Evolutionary conservation across 2,888 invertebrate species (phyloP).

Genomic region (Caenorhabditis sp.): DNA sequence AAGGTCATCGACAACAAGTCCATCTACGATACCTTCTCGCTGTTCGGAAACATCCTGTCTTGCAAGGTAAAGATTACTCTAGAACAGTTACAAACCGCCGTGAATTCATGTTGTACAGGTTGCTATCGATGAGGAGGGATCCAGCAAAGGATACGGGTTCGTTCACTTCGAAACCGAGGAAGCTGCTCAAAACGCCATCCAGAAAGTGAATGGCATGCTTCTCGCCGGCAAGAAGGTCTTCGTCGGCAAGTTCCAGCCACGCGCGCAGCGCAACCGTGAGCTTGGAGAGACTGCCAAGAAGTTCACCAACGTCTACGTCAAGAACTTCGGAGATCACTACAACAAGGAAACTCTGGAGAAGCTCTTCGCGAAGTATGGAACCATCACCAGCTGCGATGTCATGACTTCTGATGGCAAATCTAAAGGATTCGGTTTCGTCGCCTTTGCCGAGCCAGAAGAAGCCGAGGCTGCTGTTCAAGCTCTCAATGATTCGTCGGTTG

Average conservation of each 20-base stretch:
- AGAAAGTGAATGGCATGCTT: conserved; percentile 99
- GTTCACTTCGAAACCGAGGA: conserved; percentile 83
- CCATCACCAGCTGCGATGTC: conserved; percentile 77
- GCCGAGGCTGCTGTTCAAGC: conserved; percentile 88
- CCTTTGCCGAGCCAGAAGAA: conserved; percentile 96
- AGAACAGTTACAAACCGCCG: conserved; percentile 24
- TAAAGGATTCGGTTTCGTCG: conserved; percentile 99
- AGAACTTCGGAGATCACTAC: conserved; percentile 97
- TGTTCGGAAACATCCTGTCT: conserved; percentile 98
- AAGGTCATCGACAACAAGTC: conserved; percentile 99
- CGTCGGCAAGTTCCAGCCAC: conserved; percentile 97
- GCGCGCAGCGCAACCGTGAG: conserved; percentile 98
- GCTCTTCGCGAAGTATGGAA: conserved; percentile 88
- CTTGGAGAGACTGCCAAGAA: conserved; percentile 92
- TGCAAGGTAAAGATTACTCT: conserved; percentile 89
- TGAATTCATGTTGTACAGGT: conserved; percentile 72
- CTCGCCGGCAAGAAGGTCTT: conserved; percentile 97
- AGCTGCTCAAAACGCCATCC: conserved; percentile 90
- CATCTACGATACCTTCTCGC: conserved; percentile 98
- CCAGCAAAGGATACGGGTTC: conserved; percentile 85
- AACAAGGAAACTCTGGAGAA: conserved; percentile 96
- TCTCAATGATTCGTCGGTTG: conserved; percentile 60
- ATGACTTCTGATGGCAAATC: conserved; percentile 79
- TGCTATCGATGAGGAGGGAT: conserved; percentile 85
- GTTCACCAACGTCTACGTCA: conserved; percentile 98